Evolutionary conservation across 2,797 vertebrate genomes (phyloP), one percentile per base, ranked within the genome.

Genomic region (Fistularia commersonii): DNA sequence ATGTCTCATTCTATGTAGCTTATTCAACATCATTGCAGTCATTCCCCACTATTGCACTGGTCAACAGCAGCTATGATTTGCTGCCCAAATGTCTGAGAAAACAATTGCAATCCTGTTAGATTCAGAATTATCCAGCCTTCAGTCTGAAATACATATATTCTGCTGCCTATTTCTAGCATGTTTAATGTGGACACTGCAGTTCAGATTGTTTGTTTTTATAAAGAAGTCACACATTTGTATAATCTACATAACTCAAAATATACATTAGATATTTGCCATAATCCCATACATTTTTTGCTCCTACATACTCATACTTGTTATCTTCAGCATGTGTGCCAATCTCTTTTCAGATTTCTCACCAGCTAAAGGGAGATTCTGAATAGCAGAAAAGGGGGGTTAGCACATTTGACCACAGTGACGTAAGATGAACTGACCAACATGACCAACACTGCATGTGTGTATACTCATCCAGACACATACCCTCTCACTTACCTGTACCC

Each of bases 401-500:
- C 69, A 54, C 83, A 81, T 65, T 77, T 87, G 80, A 86, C 80
- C 82, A 68, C 81, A 70, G 81, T 83, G 81, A 82, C 71, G 74
- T 78, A 63, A 79, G 35, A 45, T 3, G 42, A 35, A 11, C 72
- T 58, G 66, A 76, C 63, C 40, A 12, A 58, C 40, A 51, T n/a
- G 13, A 59, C 65, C 12, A 33, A 45, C 41, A 23, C 65, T 57
- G 45, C 32, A 1, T 32, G 43, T 51, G 51, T 41, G 14, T 11
- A 41, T 51, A 56, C 40, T 15, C n/a, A 8, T 51, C 6, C 23
- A 8, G 37, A 58, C 64, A 56, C 42, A 57, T 57, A 58, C 41
- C 41, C 40, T 52, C 58, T 59, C 61, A 15, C 70, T 55, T 51
- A 81, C 73, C 60, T 76, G 64, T 48, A 67, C 61, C 57, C 69